phyloP scores from a whole-genome alignment of 23 tunicate species.

The Clavelina lepadiformis region DNA sequence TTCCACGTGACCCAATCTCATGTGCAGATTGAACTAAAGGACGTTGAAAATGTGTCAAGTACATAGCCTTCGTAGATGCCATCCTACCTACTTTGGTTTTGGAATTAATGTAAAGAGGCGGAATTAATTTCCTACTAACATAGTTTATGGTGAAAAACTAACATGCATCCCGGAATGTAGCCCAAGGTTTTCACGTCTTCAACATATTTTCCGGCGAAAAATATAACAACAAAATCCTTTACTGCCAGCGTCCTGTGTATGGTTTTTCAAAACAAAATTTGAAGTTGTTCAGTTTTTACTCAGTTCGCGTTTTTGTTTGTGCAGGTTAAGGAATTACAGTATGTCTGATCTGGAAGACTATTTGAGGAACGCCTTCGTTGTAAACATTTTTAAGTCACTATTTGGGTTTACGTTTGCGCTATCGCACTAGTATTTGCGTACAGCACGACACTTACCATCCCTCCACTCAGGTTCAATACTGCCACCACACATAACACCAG shows the following conservation, averaged over 20 bases:
- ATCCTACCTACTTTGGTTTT: too few relatives aligned
- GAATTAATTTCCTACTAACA: too few relatives aligned
- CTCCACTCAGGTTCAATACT: slow-evolving; percentile 51
- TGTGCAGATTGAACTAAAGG: too few relatives aligned
- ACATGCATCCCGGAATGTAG: too few relatives aligned
- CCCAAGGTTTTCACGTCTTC: too few relatives aligned
- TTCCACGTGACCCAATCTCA: too few relatives aligned
- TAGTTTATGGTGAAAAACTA: too few relatives aligned
- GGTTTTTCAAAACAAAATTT: neutral
- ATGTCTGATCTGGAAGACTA: neutral
- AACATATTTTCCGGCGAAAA: neutral
- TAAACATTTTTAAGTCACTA: neutral
- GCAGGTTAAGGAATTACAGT: neutral
- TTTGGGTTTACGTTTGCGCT: neutral
- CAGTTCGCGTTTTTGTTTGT: too few relatives aligned
- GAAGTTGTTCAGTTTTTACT: neutral
- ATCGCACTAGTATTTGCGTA: neutral
- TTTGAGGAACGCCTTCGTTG: neutral
- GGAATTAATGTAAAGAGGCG: too few relatives aligned
- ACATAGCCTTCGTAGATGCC: too few relatives aligned
- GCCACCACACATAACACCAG: slow-evolving; percentile 46
- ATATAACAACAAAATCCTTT: neutral
- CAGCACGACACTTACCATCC: slow-evolving; percentile 88
- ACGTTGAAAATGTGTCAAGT: too few relatives aligned
- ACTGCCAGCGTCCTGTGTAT: neutral